Conservation (phyloP, 1,140 invertebrate genomes). For the Drosophila sechellia region DNA sequence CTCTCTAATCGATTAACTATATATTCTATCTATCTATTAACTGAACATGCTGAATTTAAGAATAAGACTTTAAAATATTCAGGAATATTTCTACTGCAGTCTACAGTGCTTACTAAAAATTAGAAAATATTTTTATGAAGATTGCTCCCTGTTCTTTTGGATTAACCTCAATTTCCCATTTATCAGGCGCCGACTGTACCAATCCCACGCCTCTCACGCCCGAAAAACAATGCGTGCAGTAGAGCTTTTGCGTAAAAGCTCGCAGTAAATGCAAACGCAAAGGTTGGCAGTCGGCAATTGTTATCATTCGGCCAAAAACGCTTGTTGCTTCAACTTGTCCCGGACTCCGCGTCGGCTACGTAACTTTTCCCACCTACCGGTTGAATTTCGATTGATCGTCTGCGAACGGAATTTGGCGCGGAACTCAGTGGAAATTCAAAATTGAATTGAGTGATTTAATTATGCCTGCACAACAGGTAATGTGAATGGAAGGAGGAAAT, state of each 20-base stretch:
- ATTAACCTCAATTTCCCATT: no score
- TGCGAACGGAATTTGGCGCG: constrained; percentile 7
- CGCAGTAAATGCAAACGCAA: constrained; percentile 12
- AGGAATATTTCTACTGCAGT: no score
- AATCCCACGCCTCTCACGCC: constrained; percentile 25
- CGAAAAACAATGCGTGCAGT: background rate
- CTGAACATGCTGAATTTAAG: no score
- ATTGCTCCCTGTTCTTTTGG: no score
- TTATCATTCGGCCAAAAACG: constrained; percentile 65
- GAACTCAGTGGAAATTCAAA: background rate
- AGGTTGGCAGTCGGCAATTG: constrained; percentile 39
- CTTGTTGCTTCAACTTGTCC: constrained; percentile 65
- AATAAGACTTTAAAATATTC: no score
- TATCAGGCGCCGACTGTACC: background rate
- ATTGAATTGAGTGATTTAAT: background rate
- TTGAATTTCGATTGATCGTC: background rate
- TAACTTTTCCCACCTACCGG: background rate
- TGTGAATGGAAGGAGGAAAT: background rate
- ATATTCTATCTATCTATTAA: no score
- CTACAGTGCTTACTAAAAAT: no score
- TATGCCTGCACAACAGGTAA: background rate
- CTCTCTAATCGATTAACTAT: no score
- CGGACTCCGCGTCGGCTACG: constrained; percentile 20
- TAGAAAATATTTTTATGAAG: no score
- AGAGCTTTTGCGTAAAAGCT: constrained; percentile 50